Evolutionary conservation across 2,888 invertebrate species (phyloP).

Genomic region (Scaptomyza tumidula): DNA sequence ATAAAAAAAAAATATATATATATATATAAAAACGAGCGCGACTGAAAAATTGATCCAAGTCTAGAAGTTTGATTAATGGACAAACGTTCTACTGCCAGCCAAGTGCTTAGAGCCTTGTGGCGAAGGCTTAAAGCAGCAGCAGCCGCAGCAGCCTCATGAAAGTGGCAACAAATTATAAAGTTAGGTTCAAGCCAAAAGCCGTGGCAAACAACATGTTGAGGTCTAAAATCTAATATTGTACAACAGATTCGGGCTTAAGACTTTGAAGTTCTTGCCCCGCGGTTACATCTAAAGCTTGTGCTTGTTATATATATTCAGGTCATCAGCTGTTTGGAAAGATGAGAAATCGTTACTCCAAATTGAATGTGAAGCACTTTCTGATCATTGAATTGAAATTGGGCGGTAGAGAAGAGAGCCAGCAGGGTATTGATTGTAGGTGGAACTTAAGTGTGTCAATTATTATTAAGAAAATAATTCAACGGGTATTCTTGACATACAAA

Average conservation of each 20-base stretch:
- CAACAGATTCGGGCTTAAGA: constrained; percentile 27
- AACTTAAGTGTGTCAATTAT: constrained; percentile 45
- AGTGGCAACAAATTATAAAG: constrained; percentile 19
- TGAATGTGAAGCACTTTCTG: constrained; percentile 26
- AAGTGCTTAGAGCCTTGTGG: constrained; percentile 37
- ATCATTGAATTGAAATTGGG: constrained; percentile 2
- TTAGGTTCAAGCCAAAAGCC: constrained; percentile 31
- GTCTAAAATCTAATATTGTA: constrained; percentile 17
- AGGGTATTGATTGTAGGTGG: constrained; percentile 21
- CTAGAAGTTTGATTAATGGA: constrained; percentile 57
- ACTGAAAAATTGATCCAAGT: constrained; percentile 42
- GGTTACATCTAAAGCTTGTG: constrained; percentile 18
- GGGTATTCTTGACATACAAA: background rate
- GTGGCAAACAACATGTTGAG: constrained; percentile 11
- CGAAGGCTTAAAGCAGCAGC: constrained; percentile 22
- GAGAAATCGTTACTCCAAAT: constrained; percentile 25
- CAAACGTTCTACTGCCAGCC: constrained; percentile 4
- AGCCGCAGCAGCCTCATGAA: background rate
- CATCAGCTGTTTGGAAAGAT: constrained; percentile 16
- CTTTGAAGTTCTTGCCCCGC: constrained; percentile 15
- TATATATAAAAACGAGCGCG: constrained; percentile 18
- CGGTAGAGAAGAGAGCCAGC: constrained; percentile 10
- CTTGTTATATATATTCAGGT: constrained; percentile 38
- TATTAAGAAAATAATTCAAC: background rate
- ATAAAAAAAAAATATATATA: constrained; percentile 17